Base-by-base conservation (phyloP, 2,888 invertebrate genomes). In the Mythimna impura region DNA sequence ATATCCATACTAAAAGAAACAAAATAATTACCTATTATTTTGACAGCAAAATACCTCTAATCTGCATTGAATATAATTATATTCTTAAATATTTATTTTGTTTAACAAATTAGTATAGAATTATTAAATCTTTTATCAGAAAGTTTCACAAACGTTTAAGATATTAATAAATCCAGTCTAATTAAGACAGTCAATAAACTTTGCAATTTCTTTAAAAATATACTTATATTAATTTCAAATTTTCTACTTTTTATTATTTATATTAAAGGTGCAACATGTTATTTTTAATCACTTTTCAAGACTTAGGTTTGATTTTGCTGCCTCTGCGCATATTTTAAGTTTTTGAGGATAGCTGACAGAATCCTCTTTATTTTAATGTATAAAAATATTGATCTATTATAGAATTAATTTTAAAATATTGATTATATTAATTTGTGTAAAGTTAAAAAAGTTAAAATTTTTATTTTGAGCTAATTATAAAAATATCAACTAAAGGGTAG, bases 171-270 rank as follows among this genome's bases (percentile, higher is more conserved):
- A 67, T 64, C 55, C 67, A 67, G 62, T 82, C 57, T 82, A 68
- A 67, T 67, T 50, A 70, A 62, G 60, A 70, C 70, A 75, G 66
- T 72, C 57, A 25, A 69, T 30, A 70, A 58, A 58, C 22, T 60
- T 70, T 65, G 71, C 66, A 73, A 72, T 71, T 71, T 74, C 71
- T 74, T 71, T 81, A 57, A 63, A 70, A 72, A 70, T 72, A 52
- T 61, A 62, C 14, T 36, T 54, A 12, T 22, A 61, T 55, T 5
- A 20, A 34, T 63, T 71, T 61, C 22, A 43, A 67, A 67, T 5
- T 40, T 55, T 9, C 47, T 64, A 70, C 34, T 61, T 71, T 54
- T 40, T 66, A 25, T 62, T 60, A 22, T 17, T 25, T 25, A 25
- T 1, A 25, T n/a, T n/a, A 55, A 55, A 66, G 3, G n/a, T 58